Evolutionary conservation across 2,888 invertebrate species (phyloP).

Genomic region (Coenonympha arcania): DNA sequence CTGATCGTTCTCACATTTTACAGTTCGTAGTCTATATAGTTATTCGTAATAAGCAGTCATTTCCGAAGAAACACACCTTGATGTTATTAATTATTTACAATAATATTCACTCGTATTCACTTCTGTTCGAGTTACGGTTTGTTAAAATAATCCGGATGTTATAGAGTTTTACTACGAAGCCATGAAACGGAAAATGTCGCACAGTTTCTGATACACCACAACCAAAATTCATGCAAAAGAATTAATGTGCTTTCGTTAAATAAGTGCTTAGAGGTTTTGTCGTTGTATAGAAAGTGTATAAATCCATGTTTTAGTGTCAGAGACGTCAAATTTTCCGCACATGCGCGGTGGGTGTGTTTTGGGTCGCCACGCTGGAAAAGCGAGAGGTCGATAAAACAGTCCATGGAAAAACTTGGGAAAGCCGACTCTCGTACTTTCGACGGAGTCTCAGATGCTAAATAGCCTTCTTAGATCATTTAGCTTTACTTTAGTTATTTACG

Average conservation of each 20-base stretch:
- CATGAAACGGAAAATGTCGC: background rate
- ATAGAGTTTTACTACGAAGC: slow-evolving; percentile 27
- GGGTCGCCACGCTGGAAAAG: slow-evolving; percentile 48
- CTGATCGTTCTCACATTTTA: slow-evolving; percentile 13
- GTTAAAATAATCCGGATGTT: slow-evolving; percentile 47
- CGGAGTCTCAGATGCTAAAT: no score
- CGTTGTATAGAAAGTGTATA: slow-evolving; percentile 22
- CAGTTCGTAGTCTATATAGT: slow-evolving; percentile 15
- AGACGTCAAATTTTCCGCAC: slow-evolving; percentile 52
- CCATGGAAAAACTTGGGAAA: background rate
- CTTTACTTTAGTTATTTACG: no score
- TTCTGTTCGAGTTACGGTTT: slow-evolving; percentile 16
- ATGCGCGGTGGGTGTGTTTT: slow-evolving; percentile 51
- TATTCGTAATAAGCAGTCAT: slow-evolving; percentile 5
- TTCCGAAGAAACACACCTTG: slow-evolving; percentile 15
- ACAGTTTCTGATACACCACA: slow-evolving; percentile 7
- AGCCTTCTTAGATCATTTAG: no score
- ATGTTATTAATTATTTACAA: no score
- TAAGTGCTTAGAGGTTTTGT: slow-evolving; percentile 29
- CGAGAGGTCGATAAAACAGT: slow-evolving; percentile 57
- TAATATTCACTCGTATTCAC: slow-evolving; percentile 19
- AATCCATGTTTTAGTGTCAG: slow-evolving; percentile 41
- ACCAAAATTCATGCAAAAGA: slow-evolving; percentile 4
- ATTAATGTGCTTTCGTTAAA: slow-evolving; percentile 14
- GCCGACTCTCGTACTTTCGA: background rate